Evolutionary conservation across 1,140 invertebrate genomes (phyloP).

Genomic region (Eufriesea mexicana): DNA sequence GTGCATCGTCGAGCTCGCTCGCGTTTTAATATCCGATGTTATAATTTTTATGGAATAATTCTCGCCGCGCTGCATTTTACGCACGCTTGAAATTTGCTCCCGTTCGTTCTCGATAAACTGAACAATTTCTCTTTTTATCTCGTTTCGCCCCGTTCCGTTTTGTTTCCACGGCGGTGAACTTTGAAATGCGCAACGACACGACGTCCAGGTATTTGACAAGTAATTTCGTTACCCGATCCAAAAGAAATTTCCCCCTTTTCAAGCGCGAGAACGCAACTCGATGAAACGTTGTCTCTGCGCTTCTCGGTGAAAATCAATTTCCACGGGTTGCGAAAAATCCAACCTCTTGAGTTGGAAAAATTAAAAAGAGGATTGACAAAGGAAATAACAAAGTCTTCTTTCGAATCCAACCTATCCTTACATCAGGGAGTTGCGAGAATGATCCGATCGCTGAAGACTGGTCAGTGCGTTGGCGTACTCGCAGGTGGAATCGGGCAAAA

Average conservation of each 20-base stretch:
- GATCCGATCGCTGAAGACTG: not conserved
- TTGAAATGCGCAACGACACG: not conserved
- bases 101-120: not conserved
- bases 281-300: not conserved
- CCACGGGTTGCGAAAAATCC: not conserved
- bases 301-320: not conserved
- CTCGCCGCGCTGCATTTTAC: not conserved
- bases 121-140: not conserved
- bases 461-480: not conserved
- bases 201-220: not conserved
- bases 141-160: not conserved
- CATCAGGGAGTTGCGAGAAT: too few species aligned
- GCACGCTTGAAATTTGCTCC: not conserved
- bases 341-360: too few species aligned
- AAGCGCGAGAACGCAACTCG: not conserved
- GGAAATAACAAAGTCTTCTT: too few species aligned
- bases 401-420: too few species aligned
- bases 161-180: not conserved
- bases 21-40: constrained; percentile 17
- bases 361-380: too few species aligned
- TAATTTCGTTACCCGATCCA: not conserved
- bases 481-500: not conserved
- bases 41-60: constrained; percentile 39
- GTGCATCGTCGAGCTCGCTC: not conserved
- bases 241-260: not conserved